Conservation (phyloP, 2,113 vertebrate genomes). For the Pedetes capensis region DNA sequence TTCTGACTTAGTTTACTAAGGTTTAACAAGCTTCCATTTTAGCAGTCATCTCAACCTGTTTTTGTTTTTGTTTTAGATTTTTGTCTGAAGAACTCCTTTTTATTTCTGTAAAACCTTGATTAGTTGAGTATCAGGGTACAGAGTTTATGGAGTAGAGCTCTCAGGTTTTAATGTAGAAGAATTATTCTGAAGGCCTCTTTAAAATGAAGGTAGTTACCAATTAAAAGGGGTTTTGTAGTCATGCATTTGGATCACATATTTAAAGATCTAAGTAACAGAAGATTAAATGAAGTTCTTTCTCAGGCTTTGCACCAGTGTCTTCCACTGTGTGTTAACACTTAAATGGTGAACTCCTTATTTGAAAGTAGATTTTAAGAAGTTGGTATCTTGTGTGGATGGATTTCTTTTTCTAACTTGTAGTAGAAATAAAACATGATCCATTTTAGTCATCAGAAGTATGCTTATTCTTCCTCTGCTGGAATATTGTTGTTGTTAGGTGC, state of each 20-base stretch:
- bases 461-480: neutral
- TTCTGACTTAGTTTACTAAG: neutral
- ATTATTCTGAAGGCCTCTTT: constrained; percentile 17
- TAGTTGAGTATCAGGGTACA: neutral
- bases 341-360: neutral
- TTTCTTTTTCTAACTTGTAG: neutral
- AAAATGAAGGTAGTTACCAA: neutral
- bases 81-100: neutral
- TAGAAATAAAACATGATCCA: constrained; percentile 12
- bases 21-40: neutral
- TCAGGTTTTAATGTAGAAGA: neutral
- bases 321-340: constrained; percentile 18
- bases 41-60: neutral
- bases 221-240: neutral
- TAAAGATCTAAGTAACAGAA: neutral
- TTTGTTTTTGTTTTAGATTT: too few relatives aligned
- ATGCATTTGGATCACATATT: neutral
- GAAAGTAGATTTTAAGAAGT: neutral
- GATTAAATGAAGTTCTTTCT: neutral
- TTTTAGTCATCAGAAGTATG: neutral
- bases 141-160: neutral
- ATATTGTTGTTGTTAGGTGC: too few relatives aligned
- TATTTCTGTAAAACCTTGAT: constrained; percentile 17
- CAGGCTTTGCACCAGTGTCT: neutral
- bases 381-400: neutral